Base-by-base conservation (phyloP, 2,888 invertebrate genomes). In the Cybosia mesomella region DNA sequence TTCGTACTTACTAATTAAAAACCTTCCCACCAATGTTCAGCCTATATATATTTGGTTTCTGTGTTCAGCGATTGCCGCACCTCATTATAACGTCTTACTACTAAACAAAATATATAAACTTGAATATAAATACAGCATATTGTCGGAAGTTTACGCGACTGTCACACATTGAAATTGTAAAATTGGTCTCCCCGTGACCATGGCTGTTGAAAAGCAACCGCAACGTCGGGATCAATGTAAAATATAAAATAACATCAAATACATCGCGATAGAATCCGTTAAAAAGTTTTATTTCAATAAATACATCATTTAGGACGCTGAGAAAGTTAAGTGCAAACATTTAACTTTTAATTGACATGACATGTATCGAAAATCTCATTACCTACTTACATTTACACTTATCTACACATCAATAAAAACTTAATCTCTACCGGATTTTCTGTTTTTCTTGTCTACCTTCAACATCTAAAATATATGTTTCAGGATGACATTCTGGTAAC, bases 401-500 rank as follows among this genome's bases (percentile, higher is more conserved):
- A 55, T 22, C 13, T 21, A 13, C 22, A 55, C 55, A 55, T 55
- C 55, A 24, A 55, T 55, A 55, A 55, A 24, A 49, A 49, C 49
- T 9, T 49, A 49, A 49, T 49, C 49, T 49, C n/a, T 49, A 58
- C 32, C 10, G 58, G 34, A n/a, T 24, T 58, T n/a, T 28, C 32
- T 76, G 68, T 71, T 55, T 67, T 58, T 68, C 58, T 69, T 71
- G 64, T 49, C n/a, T n/a, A 49, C 18, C 49, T 49, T 49, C n/a
- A 59, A 15, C 22, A 61, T 66, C 13, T 54, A 66, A 67, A 65
- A 77, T 63, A 34, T 39, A 69, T 64, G 28, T 39, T 15, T 24
- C 22, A 69, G 57, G 67, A 75, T 66, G 69, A 72, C 78, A 73
- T 83, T 82, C 62, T 58, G 67, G 76, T 83, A 83, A 85, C 81